Base-by-base conservation (phyloP, 2,797 vertebrate genomes). In the Chrosomus eos region DNA sequence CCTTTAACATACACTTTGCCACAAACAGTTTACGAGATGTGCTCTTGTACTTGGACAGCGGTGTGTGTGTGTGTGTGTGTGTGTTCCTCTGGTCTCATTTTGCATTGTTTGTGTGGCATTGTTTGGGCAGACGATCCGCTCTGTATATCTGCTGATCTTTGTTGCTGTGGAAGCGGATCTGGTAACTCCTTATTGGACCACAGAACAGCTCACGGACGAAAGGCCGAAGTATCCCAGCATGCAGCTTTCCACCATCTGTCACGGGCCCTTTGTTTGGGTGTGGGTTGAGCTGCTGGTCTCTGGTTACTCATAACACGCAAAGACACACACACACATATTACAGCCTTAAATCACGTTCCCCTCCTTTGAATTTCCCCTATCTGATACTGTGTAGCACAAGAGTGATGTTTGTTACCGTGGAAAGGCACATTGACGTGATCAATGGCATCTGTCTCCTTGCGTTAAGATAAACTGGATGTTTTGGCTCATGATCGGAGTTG, bases 191-290 rank as follows among this genome's bases (percentile, higher is more conserved):
- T 87, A 89, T 78, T 81, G 83, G 85, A 83, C 81, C 75, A 87
- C 72, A 86, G 84, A 86, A 83, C 88, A 85, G 73, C 84, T 89
- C 81, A 71, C 53, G 81, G 88, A 87, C 78, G 76, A 85, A 86
- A 87, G 92, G 91, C 91, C 90, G 92, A 93, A 92, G 94, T 92
- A 92, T 93, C 93, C 93, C 93, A 91, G 92, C 92, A 91, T 94
- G 91, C 93, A 93, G 90, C 89, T 91, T 92, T 94, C 92, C 92
- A 91, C 95, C 95, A 95, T 95, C 95, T 95, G 95, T 95, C 94
- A 94, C 92, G 66, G 91, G 92, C 93, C 91, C 87, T 89, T 89
- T 89, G 88, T 89, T 89, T 89, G 88, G 88, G 88, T 89, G 88
- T 89, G 88, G 84, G 86, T 88, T 89, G 85, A 89, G 88, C 87